Percentiles rank a stretch among this genome's conserved stretches.
Conservation (phyloP, 2,113 vertebrate genomes). For the Neogale vison region DNA sequence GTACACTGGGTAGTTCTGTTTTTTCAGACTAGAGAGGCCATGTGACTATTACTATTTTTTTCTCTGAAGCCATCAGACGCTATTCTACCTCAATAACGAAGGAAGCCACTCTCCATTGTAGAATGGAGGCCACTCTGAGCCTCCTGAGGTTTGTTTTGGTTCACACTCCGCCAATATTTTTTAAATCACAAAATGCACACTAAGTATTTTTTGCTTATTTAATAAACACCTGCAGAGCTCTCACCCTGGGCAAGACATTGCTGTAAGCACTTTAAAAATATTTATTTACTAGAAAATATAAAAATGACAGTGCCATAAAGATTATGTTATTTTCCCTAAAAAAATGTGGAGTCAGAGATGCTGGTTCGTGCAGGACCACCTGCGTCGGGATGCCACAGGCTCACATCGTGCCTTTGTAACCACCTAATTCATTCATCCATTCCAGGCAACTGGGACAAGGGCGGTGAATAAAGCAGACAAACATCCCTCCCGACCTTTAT, state of each 20-base stretch:
- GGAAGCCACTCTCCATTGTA: background rate
- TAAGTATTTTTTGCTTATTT: constrained; percentile 63
- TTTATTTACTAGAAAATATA: constrained; percentile 55
- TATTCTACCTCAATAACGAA: background rate
- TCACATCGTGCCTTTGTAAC: background rate
- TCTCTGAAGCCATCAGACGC: background rate
- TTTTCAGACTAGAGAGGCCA: background rate
- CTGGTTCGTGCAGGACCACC: background rate
- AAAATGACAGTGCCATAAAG: constrained; percentile 54
- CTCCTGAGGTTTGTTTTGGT: constrained; percentile 38
- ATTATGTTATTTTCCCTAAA: constrained; percentile 65
- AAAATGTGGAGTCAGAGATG: constrained; percentile 14
- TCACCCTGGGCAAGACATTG: background rate
- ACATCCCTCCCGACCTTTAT: background rate
- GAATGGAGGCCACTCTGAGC: background rate
- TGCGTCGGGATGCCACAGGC: constrained; percentile 43
- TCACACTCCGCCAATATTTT: constrained; percentile 55
- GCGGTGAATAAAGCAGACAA: background rate
- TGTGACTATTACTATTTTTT: background rate
- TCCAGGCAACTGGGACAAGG: background rate
- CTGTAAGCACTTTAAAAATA: constrained; percentile 52
- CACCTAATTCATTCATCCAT: background rate
- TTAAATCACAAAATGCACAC: constrained; percentile 36
- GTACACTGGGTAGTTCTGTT: background rate
- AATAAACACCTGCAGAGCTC: constrained; percentile 50